Evolutionary conservation across 92 coral and sea anemone genomes (phyloP).

Genomic region (Siderastrea siderea): DNA sequence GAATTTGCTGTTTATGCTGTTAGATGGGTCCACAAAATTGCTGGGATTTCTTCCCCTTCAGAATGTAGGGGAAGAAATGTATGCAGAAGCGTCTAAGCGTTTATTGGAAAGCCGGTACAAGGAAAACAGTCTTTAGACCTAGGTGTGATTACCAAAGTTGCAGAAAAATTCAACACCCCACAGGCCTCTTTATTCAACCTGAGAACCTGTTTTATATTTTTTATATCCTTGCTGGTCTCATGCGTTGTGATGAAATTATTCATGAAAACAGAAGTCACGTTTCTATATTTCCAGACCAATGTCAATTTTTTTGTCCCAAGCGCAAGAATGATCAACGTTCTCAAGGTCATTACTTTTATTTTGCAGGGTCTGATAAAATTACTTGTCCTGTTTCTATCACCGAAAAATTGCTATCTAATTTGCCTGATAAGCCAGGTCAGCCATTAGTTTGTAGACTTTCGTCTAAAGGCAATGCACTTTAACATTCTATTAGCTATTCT

Average conservation of each 20-base stretch:
- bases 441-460: neutral
- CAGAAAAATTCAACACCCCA: neutral
- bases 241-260: neutral
- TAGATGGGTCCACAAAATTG: conserved; percentile 53
- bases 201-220: neutral
- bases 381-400: conserved; percentile 48
- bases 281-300: neutral
- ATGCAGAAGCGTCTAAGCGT: too few relatives aligned
- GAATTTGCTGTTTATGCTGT: conserved; percentile 57
- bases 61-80: too few relatives aligned
- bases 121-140: too few relatives aligned
- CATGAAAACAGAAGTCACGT: neutral
- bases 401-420: conserved; percentile 4
- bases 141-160: too few relatives aligned
- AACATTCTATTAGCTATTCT: neutral
- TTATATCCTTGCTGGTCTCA: too few relatives aligned
- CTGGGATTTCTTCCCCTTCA: conserved; percentile 41
- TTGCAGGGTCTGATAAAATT: too few relatives aligned
- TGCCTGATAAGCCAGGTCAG: neutral
- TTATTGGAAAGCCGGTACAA: too few relatives aligned
- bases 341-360: too few relatives aligned
- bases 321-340: conserved; percentile 47
- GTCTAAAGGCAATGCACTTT: too few relatives aligned
- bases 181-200: neutral
- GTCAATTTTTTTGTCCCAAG: conserved; percentile 30